A percentile compares a stretch with the other conserved stretches of the same genome.
phyloP scores from a whole-genome alignment of 2,113 vertebrate genomes.

The Tauraco erythrolophus region DNA sequence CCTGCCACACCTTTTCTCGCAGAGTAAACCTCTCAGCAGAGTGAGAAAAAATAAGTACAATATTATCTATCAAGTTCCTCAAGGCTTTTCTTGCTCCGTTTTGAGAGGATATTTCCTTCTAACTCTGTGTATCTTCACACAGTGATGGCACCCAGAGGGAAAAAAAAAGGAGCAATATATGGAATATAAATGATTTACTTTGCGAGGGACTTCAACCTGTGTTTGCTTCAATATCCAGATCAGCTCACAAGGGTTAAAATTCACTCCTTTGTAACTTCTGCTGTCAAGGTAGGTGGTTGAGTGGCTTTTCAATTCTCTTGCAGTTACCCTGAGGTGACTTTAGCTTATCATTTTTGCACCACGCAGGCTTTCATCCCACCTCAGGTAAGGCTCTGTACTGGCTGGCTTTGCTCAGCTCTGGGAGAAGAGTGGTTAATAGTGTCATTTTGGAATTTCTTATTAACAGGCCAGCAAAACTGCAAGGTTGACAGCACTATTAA shows the following conservation, averaged over 20 bases:
- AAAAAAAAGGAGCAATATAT: background rate
- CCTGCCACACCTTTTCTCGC: background rate
- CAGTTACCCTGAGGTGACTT: background rate
- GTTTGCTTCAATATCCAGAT: background rate
- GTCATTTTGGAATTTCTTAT: constrained; percentile 54
- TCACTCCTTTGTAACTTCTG: background rate
- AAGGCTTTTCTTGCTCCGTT: background rate
- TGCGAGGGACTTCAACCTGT: background rate
- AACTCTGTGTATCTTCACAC: background rate
- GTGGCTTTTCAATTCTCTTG: background rate
- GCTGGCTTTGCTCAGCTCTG: background rate
- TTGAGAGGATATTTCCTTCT: background rate
- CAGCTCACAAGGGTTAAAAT: background rate
- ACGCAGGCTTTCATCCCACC: background rate
- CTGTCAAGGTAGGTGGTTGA: background rate
- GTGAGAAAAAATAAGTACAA: background rate
- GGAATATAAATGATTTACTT: background rate
- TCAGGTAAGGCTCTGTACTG: background rate
- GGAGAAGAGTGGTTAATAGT: constrained; percentile 18
- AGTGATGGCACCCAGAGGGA: background rate
- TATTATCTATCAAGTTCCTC: constrained; percentile 11
- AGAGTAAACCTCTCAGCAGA: background rate
- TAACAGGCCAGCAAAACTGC: constrained; percentile 43
- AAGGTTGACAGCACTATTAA: constrained; percentile 72
- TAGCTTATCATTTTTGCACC: background rate